Conservation (phyloP, 2,113 vertebrate genomes). For the Aleadryas rufinucha region DNA sequence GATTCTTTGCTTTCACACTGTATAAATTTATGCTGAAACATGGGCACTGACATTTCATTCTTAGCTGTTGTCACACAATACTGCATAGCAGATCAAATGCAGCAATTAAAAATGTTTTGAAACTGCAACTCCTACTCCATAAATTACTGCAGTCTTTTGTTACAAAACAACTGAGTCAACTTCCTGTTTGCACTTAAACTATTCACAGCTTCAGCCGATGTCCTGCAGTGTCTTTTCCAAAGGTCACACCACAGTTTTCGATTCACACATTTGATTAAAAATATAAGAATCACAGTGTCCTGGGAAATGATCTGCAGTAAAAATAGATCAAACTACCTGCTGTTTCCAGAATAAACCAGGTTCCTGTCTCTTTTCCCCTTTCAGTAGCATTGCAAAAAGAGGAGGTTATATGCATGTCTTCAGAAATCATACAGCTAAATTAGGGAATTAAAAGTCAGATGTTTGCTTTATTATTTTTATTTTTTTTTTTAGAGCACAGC, state of each 20-base stretch:
- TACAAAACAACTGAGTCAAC: slow-evolving; percentile 51
- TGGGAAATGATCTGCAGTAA: slow-evolving; percentile 74
- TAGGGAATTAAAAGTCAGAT: slow-evolving; percentile 44
- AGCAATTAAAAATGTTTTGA: slow-evolving; percentile 54
- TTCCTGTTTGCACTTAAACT: slow-evolving; percentile 57
- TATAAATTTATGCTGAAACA: slow-evolving; percentile 4
- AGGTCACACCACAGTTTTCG: slow-evolving; percentile 67
- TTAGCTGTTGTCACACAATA: slow-evolving; percentile 42
- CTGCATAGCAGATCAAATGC: slow-evolving; percentile 46
- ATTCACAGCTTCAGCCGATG: slow-evolving; percentile 54
- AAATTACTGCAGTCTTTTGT: slow-evolving; percentile 42
- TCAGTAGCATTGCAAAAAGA: slow-evolving; percentile 59
- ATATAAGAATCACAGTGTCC: slow-evolving; percentile 68
- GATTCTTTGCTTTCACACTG: slow-evolving; percentile 33
- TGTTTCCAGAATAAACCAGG: slow-evolving; percentile 62
- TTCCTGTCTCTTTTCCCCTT: slow-evolving; percentile 66
- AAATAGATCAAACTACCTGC: slow-evolving; percentile 73
- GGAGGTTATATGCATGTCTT: slow-evolving; percentile 20
- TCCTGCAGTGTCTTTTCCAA: slow-evolving; percentile 66
- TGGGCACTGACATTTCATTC: slow-evolving; percentile 33
- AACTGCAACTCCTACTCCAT: slow-evolving; percentile 41
- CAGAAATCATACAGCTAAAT: slow-evolving; percentile 44
- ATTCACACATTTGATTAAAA: slow-evolving; percentile 80
- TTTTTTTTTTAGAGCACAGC: not conserved
- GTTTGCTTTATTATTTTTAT: not conserved